Base-by-base conservation (phyloP, 2,888 invertebrate species). In the Aethes cnicana region DNA sequence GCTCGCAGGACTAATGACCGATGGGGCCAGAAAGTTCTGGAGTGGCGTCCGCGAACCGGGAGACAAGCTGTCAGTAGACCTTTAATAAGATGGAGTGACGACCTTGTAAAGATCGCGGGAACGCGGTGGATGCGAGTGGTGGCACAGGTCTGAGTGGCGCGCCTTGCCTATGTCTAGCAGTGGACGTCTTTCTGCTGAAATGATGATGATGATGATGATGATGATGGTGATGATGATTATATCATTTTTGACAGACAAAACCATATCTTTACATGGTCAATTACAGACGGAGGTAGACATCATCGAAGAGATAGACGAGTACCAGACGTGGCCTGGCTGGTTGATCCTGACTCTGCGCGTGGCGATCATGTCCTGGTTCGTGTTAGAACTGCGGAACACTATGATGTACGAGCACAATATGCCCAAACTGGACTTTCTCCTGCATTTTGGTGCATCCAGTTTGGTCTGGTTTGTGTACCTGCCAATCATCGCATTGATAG, bases 381-480 rank as follows among this genome's bases (percentile, higher is more conserved):
- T 97, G 20, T 91, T 94, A 47, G 94, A 94, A 71, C 74, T 92
- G n/a, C 90, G 90, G 8, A 81, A 86, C 64, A 90, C 90, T 0
- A 90, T 90, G 90, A 77, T 90, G 68, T 90, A 90, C 18, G 90
- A 90, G 54, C 90, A 90, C 69, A 90, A 90, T 57, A 88, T 90
- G 86, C 84, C 73, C 64, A 97, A 98, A 77, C 90, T 98, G 23
- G 95, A 97, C 77, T 99, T 99, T 82, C 92, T 98, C 48, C 92
- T 98, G 41, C 98, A 99, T 79, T 97, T 98, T 81, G 99, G 98
- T 47, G 98, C 98, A 8, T 98, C 98, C 9, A 97, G 98, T 73
- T 91, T 99, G 26, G 98, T 99, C 7, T 99, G 99, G 99, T 98
- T 99, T 76, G 97, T 98, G 63, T 98, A 99, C 82, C 91, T 98